Percentiles rank a stretch among this genome's conserved stretches.
Conservation (phyloP, 2,888 invertebrate species). For the Cerastis leucographa region DNA sequence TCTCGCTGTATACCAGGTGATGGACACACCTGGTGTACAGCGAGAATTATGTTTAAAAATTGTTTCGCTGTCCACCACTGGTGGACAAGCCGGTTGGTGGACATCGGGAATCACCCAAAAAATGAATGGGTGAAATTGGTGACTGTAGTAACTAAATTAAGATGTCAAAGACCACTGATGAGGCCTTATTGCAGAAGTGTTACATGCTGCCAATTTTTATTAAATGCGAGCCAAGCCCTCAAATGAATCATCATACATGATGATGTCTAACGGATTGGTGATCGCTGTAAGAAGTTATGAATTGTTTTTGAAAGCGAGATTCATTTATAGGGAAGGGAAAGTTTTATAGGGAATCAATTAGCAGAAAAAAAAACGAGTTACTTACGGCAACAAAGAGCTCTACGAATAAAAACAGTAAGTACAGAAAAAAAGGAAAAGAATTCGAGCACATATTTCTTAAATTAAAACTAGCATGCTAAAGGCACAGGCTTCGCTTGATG, state of each 20-base stretch:
- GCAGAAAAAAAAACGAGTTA: neutral
- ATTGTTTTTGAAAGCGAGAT: neutral
- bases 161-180: neutral
- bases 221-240: neutral
- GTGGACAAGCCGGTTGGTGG: no score
- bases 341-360: neutral
- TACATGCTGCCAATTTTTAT: no score
- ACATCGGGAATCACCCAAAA: no score
- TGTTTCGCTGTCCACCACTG: no score
- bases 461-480: constrained; percentile 70
- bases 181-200: no score
- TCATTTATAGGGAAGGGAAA: neutral
- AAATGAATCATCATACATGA: neutral
- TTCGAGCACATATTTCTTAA: constrained; percentile 31
- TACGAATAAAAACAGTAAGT: constrained; percentile 46
- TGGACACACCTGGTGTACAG: no score
- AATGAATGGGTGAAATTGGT: neutral
- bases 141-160: neutral
- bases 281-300: neutral
- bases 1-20: no score
- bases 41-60: no score
- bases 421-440: constrained; percentile 5
- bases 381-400: neutral
- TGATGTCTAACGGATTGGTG: neutral
- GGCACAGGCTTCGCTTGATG: constrained; percentile 76